Percentiles rank a stretch among this genome's conserved stretches.
phyloP scores from a whole-genome alignment of 2,888 invertebrate species.

The Lepidochrysops patricia region DNA sequence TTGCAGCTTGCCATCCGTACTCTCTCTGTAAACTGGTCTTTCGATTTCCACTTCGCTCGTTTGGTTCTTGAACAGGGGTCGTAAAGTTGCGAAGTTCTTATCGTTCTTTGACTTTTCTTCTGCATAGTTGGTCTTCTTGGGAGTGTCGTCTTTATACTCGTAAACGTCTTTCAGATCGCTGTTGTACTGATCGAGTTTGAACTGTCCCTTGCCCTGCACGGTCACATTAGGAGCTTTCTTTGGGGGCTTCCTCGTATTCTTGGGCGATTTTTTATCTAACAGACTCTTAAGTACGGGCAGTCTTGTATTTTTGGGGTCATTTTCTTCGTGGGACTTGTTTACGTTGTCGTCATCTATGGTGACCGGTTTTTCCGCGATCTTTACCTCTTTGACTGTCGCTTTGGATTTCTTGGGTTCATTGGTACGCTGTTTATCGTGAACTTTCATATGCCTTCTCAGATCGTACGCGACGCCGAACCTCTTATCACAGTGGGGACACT shows the following conservation, averaged over 20 bases:
- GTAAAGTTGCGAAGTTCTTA: conserved; percentile 36
- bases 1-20: conserved; percentile 55
- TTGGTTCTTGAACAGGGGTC: conserved; percentile 34
- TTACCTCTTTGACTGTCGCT: conserved; percentile 20
- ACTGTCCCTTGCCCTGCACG: conserved; percentile 32
- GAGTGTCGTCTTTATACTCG: conserved; percentile 13
- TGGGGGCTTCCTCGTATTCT: conserved; percentile 31
- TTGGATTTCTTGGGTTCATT: conserved; percentile 32
- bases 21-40: conserved; percentile 33
- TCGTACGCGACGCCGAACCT: conserved; percentile 89
- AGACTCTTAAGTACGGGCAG: conserved; percentile 25
- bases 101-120: conserved; percentile 25
- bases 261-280: conserved; percentile 31
- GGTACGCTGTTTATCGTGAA: conserved; percentile 72
- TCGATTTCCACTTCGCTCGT: conserved; percentile 27
- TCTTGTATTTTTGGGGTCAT: conserved; percentile 15
- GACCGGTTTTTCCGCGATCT: conserved; percentile 24
- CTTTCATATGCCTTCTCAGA: conserved; percentile 85
- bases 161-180: conserved; percentile 47
- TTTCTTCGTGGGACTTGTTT: conserved; percentile 23
- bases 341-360: conserved; percentile 23
- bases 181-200: conserved; percentile 35
- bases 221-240: conserved; percentile 51
- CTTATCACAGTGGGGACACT: conserved; percentile 84
- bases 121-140: conserved; percentile 25